Evolutionary conservation across 92 coral and sea anemone genomes (phyloP).

Genomic region (Bergia sp.): DNA sequence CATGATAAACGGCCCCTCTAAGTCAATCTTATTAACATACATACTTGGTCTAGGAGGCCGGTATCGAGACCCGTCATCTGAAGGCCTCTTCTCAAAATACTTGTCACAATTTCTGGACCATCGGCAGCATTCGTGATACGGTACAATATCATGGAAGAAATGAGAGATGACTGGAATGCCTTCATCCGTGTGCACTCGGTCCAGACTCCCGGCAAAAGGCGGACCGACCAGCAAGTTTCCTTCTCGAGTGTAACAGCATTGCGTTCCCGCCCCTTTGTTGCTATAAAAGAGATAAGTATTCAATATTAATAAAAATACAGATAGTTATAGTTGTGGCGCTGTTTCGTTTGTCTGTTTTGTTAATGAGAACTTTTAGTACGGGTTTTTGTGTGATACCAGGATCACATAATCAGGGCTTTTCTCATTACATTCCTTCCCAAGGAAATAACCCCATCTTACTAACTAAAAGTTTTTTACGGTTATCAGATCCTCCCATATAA

Average conservation of each 20-base stretch:
- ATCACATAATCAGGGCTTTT: too few relatives aligned
- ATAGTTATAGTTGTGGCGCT: too few relatives aligned
- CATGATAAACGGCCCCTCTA: too few relatives aligned
- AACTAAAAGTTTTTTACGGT: too few relatives aligned
- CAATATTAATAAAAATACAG: not conserved
- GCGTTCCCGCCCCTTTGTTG: constrained; percentile 78
- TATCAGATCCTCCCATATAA: too few relatives aligned
- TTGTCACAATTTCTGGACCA: constrained; percentile 61
- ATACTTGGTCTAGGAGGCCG: constrained; percentile 87
- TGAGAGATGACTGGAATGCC: constrained; percentile 78
- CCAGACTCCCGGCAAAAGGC: constrained; percentile 71
- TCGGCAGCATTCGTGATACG: constrained; percentile 82
- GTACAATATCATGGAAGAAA: constrained; percentile 81
- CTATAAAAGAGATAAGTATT: constrained; percentile 37
- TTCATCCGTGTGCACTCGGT: constrained; percentile 72
- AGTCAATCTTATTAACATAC: not conserved
- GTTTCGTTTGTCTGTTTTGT: too few relatives aligned
- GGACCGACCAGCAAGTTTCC: constrained; percentile 84
- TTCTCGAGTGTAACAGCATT: constrained; percentile 80
- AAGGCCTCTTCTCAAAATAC: constrained; percentile 82
- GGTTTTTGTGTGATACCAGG: too few relatives aligned
- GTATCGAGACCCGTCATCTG: constrained; percentile 81
- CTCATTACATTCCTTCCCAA: too few relatives aligned
- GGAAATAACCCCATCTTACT: too few relatives aligned
- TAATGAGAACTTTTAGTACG: too few relatives aligned